These are phyloP conservation scores for Meloidogyne hapla DNA, from an alignment of 1,140 invertebrate species.

Conservation along the genomic window DNA sequence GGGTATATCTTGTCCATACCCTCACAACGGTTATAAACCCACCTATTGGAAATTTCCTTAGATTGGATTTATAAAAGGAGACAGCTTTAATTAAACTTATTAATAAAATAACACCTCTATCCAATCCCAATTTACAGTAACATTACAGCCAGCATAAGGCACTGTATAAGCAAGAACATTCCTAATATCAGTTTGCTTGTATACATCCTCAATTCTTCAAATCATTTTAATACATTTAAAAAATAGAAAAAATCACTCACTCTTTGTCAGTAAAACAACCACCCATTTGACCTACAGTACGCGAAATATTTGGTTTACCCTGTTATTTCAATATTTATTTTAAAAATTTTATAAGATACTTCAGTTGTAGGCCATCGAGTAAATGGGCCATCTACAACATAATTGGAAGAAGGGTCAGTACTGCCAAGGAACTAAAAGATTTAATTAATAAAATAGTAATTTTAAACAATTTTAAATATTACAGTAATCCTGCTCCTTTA, in stretches of 20 bases:
- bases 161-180: background rate
- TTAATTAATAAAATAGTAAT: too few species aligned
- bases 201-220: background rate
- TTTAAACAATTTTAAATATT: too few species aligned
- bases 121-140: slow-evolving; percentile 13
- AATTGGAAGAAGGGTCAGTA: slow-evolving; percentile 49
- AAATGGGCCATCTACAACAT: slow-evolving; percentile 39
- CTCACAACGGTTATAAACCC: too few species aligned
- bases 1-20: too few species aligned
- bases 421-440: slow-evolving; percentile 53
- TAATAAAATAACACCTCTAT: background rate
- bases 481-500: too few species aligned
- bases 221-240: background rate
- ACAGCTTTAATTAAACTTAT: too few species aligned
- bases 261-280: slow-evolving; percentile 38
- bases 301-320: slow-evolving; percentile 41
- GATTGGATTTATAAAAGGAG: too few species aligned
- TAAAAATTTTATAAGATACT: slow-evolving; percentile 22
- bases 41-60: too few species aligned
- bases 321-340: slow-evolving; percentile 15
- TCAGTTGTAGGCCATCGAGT: slow-evolving; percentile 43
- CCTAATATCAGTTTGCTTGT: background rate
- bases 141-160: background rate
- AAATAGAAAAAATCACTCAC: background rate
- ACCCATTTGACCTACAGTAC: slow-evolving; percentile 47